Conservation (phyloP, 2,113 vertebrate genomes). For the Entomyzon cyanotis region DNA sequence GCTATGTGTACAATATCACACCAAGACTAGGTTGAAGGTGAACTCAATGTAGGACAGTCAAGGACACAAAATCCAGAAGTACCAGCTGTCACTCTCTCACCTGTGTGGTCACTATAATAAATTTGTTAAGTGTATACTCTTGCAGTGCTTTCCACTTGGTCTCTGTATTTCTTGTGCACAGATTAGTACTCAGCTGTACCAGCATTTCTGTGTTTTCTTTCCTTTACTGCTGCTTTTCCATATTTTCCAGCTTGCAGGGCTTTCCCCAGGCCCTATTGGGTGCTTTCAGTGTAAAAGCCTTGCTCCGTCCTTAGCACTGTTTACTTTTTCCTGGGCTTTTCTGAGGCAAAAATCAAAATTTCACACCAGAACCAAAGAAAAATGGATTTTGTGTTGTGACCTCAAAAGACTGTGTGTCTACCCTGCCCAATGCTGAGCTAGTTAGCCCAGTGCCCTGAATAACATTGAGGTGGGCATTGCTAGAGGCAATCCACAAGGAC, state of each 20-base stretch:
- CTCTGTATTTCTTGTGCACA: fast-evolving
- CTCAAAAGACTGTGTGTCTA: not conserved
- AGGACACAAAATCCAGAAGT: not conserved
- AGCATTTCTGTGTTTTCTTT: fast-evolving
- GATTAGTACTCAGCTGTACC: not conserved
- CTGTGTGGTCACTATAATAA: not conserved
- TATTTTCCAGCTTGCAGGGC: not conserved
- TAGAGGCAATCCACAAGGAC: not conserved
- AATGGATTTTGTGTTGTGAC: not conserved
- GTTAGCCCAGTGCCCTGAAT: not conserved
- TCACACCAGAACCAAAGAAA: not conserved
- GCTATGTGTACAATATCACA: not conserved
- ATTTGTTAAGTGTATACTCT: not conserved
- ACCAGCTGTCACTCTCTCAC: not conserved
- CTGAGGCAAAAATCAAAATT: not conserved
- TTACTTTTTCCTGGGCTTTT: not conserved
- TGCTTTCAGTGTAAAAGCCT: not conserved
- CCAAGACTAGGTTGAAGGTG: fast-evolving
- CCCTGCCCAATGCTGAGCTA: not conserved
- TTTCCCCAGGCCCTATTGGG: not conserved
- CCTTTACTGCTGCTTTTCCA: not conserved
- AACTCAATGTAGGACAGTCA: not conserved
- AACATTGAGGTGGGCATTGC: not conserved
- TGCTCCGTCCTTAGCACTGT: not conserved
- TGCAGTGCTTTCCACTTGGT: not conserved